Evolutionary conservation across 2,113 vertebrate genomes (phyloP), one percentile per base, ranked within the genome.

Genomic region (Apistogramma diplotaenia): DNA sequence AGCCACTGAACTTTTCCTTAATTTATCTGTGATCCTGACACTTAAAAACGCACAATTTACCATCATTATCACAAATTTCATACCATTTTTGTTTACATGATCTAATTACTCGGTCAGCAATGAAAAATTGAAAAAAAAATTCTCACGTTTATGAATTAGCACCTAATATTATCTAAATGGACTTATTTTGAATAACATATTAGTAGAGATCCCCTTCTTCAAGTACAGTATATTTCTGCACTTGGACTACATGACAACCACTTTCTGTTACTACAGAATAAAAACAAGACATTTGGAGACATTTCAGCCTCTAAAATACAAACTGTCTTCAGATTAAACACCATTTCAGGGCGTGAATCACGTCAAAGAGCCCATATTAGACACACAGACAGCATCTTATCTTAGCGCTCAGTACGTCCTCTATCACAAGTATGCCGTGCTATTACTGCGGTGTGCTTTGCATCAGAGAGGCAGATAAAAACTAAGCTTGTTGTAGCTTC

Each of bases 401-500:
- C 58, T 74, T 19, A 7, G 23, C 8, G 58, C 57, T 3, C 56
- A 29, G 75, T 46, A 79, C 78, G 71, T 81, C 56, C 53, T 74
- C 23, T 49, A 18, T 56, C 4, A 62, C 55, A 67, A 83, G 75
- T 57, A 58, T 6, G 3, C 27, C 56, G 29, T 33, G 31, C 40
- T 83, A 72, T 84, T 33, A 53, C 58, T n/a, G 67, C 16, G 10
- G 16, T 15, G 0, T 73, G 73, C 37, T 78, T 21, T 74, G 56
- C 21, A 78, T 85, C 84, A 79, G 27, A 76, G 89, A 56, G 21
- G 18, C 16, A 74, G 81, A 79, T 82, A 83, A 56, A 46, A 61
- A 46, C 18, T 53, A 53, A 56, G 53, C 25, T 60, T 23, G 19
- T 12, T 29, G 61, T 49, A 54, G 57, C 18, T 58, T 78, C 5